These are phyloP conservation scores for Dastarcus helophoroides DNA, from an alignment of 2,888 invertebrate species.

Conservation along the genomic window DNA sequence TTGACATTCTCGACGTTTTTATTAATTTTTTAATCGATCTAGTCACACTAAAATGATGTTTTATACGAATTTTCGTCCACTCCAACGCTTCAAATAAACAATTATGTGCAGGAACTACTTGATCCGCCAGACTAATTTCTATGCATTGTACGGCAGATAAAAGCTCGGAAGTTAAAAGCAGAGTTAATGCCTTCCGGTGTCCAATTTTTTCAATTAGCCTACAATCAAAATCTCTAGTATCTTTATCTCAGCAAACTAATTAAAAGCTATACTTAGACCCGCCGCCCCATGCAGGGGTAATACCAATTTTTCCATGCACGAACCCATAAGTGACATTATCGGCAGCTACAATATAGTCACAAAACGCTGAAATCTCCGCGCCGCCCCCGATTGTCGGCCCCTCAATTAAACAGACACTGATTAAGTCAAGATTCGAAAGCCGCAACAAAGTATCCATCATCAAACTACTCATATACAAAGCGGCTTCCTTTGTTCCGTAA, in stretches of 20 bases:
- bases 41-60: constrained; percentile 20
- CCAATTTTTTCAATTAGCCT: constrained; percentile 27
- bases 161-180: constrained; percentile 25
- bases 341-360: constrained; percentile 26
- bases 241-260: background rate
- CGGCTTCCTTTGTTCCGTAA: constrained; percentile 19
- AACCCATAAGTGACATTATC: constrained; percentile 27
- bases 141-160: constrained; percentile 25
- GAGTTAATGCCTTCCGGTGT: constrained; percentile 22
- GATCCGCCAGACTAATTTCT: constrained; percentile 22
- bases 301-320: constrained; percentile 30
- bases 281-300: constrained; percentile 31
- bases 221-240: too few relatives aligned
- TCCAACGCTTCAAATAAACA: constrained; percentile 19
- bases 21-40: constrained; percentile 22
- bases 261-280: constrained; percentile 20
- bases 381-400: constrained; percentile 30
- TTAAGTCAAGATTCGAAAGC: constrained; percentile 22
- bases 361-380: constrained; percentile 25
- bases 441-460: constrained; percentile 25
- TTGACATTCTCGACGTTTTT: constrained; percentile 10
- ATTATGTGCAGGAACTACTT: constrained; percentile 18
- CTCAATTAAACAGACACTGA: constrained; percentile 24
- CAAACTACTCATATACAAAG: constrained; percentile 23
- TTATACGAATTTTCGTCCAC: constrained; percentile 22